Conservation (phyloP, 2,113 vertebrate genomes). For the Tenebrosternarchus preto region DNA sequence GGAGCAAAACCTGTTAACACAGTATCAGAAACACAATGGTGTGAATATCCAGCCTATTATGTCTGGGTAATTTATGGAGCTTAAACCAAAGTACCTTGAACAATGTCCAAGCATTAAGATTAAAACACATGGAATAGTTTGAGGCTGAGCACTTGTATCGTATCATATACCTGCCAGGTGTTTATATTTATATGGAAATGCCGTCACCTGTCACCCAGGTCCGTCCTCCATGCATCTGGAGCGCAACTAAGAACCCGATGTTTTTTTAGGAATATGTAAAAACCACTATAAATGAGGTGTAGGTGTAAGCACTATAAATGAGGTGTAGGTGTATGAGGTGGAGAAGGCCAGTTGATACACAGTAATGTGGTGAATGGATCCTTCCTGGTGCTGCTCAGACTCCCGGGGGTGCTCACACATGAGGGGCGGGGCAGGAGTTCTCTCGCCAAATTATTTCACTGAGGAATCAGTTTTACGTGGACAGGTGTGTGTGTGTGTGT, state of each 20-base stretch:
- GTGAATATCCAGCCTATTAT: constrained; percentile 66
- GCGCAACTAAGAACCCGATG: constrained; percentile 66
- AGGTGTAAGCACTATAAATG: no score
- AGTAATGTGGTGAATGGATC: constrained; percentile 80
- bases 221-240: constrained; percentile 64
- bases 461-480: constrained; percentile 72
- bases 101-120: constrained; percentile 68
- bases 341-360: no score
- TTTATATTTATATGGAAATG: constrained; percentile 80
- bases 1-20: constrained; percentile 71
- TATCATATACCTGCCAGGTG: constrained; percentile 68
- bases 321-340: no score
- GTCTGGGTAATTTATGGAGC: constrained; percentile 66
- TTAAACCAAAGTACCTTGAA: constrained; percentile 63
- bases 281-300: no score
- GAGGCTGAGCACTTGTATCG: no score
- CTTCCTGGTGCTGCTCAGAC: constrained; percentile 73
- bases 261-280: no score
- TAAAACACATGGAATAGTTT: constrained; percentile 71
- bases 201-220: no score
- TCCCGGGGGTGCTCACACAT: constrained; percentile 61
- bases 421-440: constrained; percentile 69
- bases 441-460: constrained; percentile 73
- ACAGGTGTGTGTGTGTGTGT: constrained; percentile 54
- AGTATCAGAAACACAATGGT: constrained; percentile 68